Evolutionary conservation across 2,888 invertebrate species (phyloP).

Genomic region (Xanthorhoe designata): DNA sequence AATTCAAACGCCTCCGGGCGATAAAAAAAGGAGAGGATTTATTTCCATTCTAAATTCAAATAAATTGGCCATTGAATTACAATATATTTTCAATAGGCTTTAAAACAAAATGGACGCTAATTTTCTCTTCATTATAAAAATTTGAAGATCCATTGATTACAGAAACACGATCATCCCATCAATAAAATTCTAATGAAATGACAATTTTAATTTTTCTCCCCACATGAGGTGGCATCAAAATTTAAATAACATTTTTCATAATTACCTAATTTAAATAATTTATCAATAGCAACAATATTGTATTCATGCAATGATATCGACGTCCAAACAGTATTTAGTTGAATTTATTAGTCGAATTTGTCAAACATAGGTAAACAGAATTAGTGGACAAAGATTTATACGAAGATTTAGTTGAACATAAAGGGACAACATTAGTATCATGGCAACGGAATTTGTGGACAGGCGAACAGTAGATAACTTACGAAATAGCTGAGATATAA

Average conservation of each 20-base stretch:
- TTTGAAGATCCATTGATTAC: conserved; percentile 17
- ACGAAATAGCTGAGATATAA: conserved; percentile 31
- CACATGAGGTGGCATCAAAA: conserved; percentile 42
- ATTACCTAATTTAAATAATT: conserved; percentile 41
- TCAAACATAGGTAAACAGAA: conserved; percentile 35
- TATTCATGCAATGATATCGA: conserved; percentile 40
- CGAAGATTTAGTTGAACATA: conserved; percentile 17
- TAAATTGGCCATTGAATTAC: conserved; percentile 40
- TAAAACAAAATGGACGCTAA: conserved; percentile 23
- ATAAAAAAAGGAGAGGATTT: conserved; percentile 46
- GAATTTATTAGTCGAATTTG: conserved; percentile 39
- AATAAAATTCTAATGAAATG: conserved; percentile 44
- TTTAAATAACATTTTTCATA: conserved; percentile 43
- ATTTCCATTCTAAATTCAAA: conserved; percentile 42
- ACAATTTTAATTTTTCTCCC: conserved; percentile 45
- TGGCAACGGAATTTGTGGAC: conserved; percentile 19
- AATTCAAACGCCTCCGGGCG: conserved; percentile 48
- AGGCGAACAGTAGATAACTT: conserved; percentile 23
- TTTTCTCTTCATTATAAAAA: conserved; percentile 25
- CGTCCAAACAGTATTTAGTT: conserved; percentile 39
- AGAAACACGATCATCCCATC: conserved; percentile 27
- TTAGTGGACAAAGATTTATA: conserved; percentile 26
- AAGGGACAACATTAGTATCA: conserved; percentile 9
- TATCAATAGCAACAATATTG: conserved; percentile 30
- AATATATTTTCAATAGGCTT: conserved; percentile 31